Evolutionary conservation across 2,113 vertebrate genomes (phyloP).

Genomic region (Chaetops frenatus): DNA sequence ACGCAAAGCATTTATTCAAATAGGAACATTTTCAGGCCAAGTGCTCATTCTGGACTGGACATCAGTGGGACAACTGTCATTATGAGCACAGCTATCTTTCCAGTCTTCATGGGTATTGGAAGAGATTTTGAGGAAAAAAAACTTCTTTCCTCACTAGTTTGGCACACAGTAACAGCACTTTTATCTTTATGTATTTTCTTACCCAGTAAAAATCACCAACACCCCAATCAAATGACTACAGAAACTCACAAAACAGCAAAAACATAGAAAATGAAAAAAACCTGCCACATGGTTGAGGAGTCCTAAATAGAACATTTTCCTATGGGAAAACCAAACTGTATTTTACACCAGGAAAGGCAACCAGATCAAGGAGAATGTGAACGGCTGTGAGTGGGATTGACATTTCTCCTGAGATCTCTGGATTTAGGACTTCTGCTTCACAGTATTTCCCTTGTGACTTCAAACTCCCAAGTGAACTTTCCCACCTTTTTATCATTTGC

Average conservation of each 20-base stretch:
- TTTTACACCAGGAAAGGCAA: not conserved
- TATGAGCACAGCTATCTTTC: not conserved
- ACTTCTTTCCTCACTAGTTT: not conserved
- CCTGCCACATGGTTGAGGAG: not conserved
- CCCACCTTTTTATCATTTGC: not conserved
- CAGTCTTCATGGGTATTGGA: not conserved
- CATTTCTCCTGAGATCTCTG: not conserved
- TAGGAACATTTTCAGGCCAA: not conserved
- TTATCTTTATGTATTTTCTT: not conserved
- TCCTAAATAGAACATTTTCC: not conserved
- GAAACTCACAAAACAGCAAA: not conserved
- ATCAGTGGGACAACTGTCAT: not conserved
- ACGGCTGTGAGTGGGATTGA: not conserved
- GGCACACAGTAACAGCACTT: not conserved
- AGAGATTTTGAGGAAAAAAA: not conserved
- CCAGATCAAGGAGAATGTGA: not conserved
- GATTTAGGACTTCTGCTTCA: not conserved
- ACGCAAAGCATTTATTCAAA: not conserved
- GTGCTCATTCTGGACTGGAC: not conserved
- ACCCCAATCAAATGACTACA: not conserved
- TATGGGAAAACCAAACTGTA: not conserved
- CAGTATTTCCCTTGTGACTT: not conserved
- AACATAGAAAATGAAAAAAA: not conserved
- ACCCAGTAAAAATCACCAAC: not conserved
- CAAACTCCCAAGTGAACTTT: not conserved